These are phyloP conservation scores for Sapajus apella DNA, from an alignment of 2,113 vertebrate species.

Conservation along the genomic window DNA sequence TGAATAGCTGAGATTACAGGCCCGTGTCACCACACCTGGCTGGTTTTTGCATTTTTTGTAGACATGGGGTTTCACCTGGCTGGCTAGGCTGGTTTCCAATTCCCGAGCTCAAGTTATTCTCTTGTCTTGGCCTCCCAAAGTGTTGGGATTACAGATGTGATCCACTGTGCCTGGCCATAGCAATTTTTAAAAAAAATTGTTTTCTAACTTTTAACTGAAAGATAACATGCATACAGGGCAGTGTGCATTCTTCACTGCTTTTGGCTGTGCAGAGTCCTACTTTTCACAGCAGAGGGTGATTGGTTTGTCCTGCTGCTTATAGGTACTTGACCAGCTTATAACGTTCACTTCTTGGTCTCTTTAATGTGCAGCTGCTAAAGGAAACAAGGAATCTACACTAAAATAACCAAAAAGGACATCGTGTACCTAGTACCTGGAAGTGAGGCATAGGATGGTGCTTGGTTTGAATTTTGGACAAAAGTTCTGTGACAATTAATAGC, in stretches of 20 bases:
- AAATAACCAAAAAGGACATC: neutral
- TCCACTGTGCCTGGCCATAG: neutral
- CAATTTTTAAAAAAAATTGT: neutral
- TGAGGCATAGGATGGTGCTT: neutral
- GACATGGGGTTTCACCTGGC: neutral
- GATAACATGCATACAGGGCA: neutral
- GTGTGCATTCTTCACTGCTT: neutral
- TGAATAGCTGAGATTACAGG: neutral
- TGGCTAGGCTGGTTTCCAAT: neutral
- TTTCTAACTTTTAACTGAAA: neutral
- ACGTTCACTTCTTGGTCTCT: neutral
- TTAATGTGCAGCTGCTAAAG: neutral
- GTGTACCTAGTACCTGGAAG: neutral
- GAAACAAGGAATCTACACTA: neutral
- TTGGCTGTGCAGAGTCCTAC: neutral
- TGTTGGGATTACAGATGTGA: no score
- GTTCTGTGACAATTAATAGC: neutral
- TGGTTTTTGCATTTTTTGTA: neutral
- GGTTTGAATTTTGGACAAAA: neutral
- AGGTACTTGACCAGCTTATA: neutral
- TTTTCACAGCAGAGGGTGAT: neutral
- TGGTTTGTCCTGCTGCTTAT: neutral
- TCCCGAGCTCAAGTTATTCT: no score
- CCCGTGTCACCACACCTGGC: neutral
- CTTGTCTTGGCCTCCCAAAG: no score